Base-by-base conservation (phyloP, 2,888 invertebrate genomes). In the Pachliopta kotzebuea region DNA sequence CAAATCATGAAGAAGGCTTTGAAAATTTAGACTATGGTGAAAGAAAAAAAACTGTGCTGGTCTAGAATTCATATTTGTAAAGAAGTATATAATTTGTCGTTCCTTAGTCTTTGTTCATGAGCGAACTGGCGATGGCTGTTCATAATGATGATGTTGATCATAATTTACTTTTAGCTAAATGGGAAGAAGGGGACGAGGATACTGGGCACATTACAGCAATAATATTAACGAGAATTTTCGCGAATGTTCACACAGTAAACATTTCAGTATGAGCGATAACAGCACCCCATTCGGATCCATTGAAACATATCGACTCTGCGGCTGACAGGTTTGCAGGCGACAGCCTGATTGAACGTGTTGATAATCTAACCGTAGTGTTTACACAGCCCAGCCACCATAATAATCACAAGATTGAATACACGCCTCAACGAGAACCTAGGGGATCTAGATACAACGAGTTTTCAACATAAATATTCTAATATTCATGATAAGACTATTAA, bases 301-400 rank as follows among this genome's bases (percentile, higher is more conserved):
- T 59, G 58, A 29, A 62, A 55, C 55, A 58, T 49, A 56, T 56
- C 60, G 57, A 9, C 20, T 17, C 23, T 65, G 65, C 45, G n/a
- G 23, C 42, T 59, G 65, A 62, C 65, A 59, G 20, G 58, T 62
- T 55, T 66, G 62, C 29, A 26, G 18, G 18, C 24, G 58, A 26
- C 65, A 29, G 58, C 62, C 60, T 52, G 57, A 60, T 66, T 64
- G 63, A 56, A 62, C 62, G 59, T 55, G 52, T 37, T 55, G 65
- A 55, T 54, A 59, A 62, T 59, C 62, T 62, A 59, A 58, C 65
- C 57, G 18, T 18, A 29, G 65, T 59, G 65, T 66, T 62, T 58
- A 59, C 62, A 56, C 65, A 66, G 65, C 7, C 61, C 65, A 50
- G 55, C 52, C 42, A 55, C 52, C 21, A 42, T 59, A 37, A 37